phyloP scores from a whole-genome alignment of 53 echinoderm and acorn worm genomes.

The Henricia sp. region DNA sequence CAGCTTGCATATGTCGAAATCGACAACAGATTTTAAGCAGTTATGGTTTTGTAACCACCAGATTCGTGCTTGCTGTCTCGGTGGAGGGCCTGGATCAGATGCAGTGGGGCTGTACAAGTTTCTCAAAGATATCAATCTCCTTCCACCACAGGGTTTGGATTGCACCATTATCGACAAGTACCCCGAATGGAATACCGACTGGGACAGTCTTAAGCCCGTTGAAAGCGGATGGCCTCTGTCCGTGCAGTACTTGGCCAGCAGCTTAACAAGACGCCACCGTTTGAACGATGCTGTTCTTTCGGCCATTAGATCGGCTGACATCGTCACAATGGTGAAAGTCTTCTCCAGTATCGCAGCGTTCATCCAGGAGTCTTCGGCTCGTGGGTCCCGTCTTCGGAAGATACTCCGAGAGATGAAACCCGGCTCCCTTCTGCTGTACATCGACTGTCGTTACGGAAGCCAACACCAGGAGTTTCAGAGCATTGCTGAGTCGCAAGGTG shows the following conservation, averaged over 20 bases:
- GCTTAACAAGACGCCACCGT: not conserved
- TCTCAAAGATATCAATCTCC: not conserved
- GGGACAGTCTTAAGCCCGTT: not conserved
- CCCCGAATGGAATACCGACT: conserved; percentile 6
- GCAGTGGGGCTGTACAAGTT: not conserved
- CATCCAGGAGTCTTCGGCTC: not conserved
- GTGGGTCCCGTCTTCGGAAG: not conserved
- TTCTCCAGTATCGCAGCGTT: conserved; percentile 41
- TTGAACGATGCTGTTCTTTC: not conserved
- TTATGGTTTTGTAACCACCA: too few relatives aligned
- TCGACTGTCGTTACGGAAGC: not conserved
- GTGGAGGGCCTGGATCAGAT: conserved; percentile 18
- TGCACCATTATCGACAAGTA: conserved; percentile 20
- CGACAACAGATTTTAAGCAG: too few relatives aligned
- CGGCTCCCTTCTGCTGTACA: conserved; percentile 28
- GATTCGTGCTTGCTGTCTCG: not conserved
- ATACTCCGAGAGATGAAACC: conserved; percentile 19
- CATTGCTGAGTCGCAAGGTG: not conserved
- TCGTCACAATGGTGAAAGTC: conserved; percentile 34
- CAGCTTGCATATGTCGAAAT: too few relatives aligned
- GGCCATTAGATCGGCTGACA: conserved; percentile 19
- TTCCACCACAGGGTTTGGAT: not conserved
- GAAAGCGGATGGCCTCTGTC: not conserved
- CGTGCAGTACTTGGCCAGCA: not conserved
- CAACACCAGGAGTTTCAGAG: not conserved